phyloP scores from a whole-genome alignment of 2,888 invertebrate species.

The Thumatha senex region DNA sequence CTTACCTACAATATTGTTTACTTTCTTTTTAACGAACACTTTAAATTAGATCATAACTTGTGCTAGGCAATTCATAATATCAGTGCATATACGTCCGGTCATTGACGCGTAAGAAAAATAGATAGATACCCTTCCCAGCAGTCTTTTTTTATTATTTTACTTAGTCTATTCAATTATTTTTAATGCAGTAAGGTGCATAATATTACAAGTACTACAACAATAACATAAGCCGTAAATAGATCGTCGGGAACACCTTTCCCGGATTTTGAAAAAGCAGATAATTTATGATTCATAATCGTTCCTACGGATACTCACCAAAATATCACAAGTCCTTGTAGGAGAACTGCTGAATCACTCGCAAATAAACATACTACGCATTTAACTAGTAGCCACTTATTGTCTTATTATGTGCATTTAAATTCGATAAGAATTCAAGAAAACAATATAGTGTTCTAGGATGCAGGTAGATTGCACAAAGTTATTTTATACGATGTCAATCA shows the following conservation, averaged over 20 bases:
- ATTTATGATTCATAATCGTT: constrained; percentile 66
- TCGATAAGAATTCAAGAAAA: constrained; percentile 62
- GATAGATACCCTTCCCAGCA: background rate
- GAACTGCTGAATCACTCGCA: constrained; percentile 53
- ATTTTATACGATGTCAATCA: constrained; percentile 53
- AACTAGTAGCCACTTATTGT: constrained; percentile 61
- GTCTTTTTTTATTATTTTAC: background rate
- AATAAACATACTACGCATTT: constrained; percentile 60
- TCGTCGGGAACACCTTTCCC: constrained; percentile 12
- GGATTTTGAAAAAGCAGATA: constrained; percentile 33
- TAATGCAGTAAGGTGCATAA: background rate
- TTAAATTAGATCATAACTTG: no score
- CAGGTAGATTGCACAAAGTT: constrained; percentile 79
- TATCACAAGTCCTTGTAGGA: constrained; percentile 54
- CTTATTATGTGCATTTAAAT: constrained; percentile 59
- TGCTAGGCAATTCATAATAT: background rate
- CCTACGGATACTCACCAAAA: constrained; percentile 68
- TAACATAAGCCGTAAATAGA: background rate
- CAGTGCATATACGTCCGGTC: background rate
- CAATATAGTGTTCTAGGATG: constrained; percentile 64
- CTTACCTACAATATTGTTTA: no score
- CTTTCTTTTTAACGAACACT: no score
- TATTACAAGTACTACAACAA: background rate
- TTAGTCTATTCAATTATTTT: background rate
- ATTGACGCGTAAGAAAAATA: background rate